Conservation (phyloP, 1,140 invertebrate genomes). For the Sinonovacula constricta region DNA sequence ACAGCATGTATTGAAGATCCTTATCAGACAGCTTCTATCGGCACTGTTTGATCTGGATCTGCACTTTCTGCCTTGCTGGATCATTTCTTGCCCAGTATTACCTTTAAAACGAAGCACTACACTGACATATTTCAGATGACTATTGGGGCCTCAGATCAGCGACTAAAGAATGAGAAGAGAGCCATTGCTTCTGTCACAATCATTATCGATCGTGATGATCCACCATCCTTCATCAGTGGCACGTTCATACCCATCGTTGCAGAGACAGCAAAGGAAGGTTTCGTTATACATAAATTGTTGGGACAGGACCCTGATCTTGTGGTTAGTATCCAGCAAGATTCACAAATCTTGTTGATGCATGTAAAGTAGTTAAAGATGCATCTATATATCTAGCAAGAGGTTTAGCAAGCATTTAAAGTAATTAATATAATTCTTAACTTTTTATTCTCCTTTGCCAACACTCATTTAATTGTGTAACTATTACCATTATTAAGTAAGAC, state of each 20-base stretch:
- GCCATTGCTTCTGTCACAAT: conserved; percentile 33
- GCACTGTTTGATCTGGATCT: neutral
- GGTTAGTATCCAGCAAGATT: no score
- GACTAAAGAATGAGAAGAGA: conserved; percentile 11
- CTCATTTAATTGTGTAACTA: no score
- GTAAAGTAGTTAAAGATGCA: no score
- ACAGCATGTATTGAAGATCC: neutral
- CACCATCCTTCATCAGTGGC: conserved; percentile 35
- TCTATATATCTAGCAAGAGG: no score
- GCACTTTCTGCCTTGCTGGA: neutral
- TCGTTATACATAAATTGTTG: conserved; percentile 1
- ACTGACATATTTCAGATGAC: conserved; percentile 30
- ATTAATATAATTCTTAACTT: no score
- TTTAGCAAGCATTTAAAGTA: no score
- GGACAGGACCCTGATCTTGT: no score
- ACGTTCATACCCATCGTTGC: conserved; percentile 10
- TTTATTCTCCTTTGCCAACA: no score
- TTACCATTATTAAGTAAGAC: no score
- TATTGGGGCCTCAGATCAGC: conserved; percentile 43
- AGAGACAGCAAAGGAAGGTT: conserved; percentile 26
- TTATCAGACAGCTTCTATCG: neutral
- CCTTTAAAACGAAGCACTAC: no score
- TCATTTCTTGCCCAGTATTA: no score
- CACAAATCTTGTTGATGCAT: no score
- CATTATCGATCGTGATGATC: conserved; percentile 45